Conservation (phyloP, 1,140 invertebrate species). For the Achroia grisella region DNA sequence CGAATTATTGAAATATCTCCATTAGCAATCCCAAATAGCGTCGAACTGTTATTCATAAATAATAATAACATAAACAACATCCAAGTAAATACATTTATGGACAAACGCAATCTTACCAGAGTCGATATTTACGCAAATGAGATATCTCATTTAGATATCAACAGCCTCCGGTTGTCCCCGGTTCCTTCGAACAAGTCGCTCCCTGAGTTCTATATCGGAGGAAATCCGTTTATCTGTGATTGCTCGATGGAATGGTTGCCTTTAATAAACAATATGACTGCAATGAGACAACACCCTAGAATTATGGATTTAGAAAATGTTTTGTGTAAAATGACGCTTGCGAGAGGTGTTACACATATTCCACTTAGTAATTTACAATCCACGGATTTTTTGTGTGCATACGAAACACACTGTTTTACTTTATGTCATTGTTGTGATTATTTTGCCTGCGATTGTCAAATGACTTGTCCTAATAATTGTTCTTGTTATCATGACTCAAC, state of each 20-base stretch:
- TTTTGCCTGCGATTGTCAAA: conserved; percentile 95
- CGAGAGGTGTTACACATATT: conserved; percentile 79
- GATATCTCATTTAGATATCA: conserved; percentile 86
- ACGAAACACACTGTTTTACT: conserved; percentile 93
- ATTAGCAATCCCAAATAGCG: conserved; percentile 88
- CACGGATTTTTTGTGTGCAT: conserved; percentile 91
- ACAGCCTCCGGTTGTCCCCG: conserved; percentile 82
- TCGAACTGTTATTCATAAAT: conserved; percentile 91
- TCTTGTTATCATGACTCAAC: conserved; percentile 94
- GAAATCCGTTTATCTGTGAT: conserved; percentile 93
- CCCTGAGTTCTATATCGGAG: conserved; percentile 91
- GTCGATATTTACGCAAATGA: conserved; percentile 94
- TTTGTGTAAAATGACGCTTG: conserved; percentile 87
- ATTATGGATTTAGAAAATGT: conserved; percentile 91
- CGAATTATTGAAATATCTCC: conserved; percentile 86
- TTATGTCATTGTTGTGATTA: conserved; percentile 95
- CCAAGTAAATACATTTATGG: conserved; percentile 88
- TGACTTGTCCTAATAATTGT: conserved; percentile 93
- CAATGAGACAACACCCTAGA: conserved; percentile 84
- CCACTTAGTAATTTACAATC: conserved; percentile 78
- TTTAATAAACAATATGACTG: conserved; percentile 88
- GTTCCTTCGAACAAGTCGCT: conserved; percentile 80
- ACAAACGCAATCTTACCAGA: conserved; percentile 86
- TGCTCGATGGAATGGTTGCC: conserved; percentile 95
- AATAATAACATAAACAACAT: conserved; percentile 90